These are phyloP conservation scores for Suncus etruscus DNA, from an alignment of 2,113 vertebrate genomes.

Conservation along the genomic window DNA sequence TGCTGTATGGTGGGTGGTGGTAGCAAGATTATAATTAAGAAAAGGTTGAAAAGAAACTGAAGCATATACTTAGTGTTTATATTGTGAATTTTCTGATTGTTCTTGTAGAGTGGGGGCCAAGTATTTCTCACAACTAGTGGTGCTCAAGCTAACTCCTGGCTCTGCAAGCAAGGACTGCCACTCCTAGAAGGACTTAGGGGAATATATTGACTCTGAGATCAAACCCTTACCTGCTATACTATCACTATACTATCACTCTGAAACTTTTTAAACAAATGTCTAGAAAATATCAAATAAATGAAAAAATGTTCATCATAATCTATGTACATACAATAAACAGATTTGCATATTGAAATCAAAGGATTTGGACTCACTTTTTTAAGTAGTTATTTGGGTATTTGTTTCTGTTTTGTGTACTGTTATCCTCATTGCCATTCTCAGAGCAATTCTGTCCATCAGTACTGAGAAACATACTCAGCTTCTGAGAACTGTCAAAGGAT, in stretches of 20 bases:
- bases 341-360: background rate
- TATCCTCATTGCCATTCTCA: background rate
- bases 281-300: too few relatives aligned
- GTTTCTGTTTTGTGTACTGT: constrained; percentile 9
- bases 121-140: too few relatives aligned
- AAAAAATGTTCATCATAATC: background rate
- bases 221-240: background rate
- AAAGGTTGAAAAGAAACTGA: background rate
- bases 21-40: background rate
- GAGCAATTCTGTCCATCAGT: background rate
- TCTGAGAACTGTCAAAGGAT: background rate
- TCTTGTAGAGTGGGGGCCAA: background rate
- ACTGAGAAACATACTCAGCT: background rate
- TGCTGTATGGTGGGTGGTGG: background rate
- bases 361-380: background rate
- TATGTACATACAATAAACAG: background rate
- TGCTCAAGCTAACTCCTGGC: too few relatives aligned
- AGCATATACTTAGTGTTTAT: background rate
- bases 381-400: background rate
- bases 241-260: too few relatives aligned
- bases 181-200: too few relatives aligned
- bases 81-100: background rate
- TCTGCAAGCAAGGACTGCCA: too few relatives aligned
- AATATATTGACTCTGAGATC: background rate
- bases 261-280: too few relatives aligned